Percentiles rank a stretch among this genome's conserved stretches.
Conservation (phyloP, 1,140 invertebrate genomes). For the Bombus pascuorum region DNA sequence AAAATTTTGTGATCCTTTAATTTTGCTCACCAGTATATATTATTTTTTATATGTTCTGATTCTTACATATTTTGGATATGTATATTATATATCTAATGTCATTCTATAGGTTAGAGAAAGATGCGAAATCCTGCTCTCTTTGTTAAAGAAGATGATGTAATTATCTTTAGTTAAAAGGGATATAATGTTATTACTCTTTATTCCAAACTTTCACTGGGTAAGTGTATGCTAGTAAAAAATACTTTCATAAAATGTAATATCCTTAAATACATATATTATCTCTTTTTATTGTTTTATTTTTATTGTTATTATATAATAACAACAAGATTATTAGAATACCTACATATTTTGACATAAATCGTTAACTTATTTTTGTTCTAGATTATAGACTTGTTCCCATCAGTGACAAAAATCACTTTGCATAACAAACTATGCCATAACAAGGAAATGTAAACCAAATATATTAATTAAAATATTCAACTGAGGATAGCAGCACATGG, state of each 20-base stretch:
- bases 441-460: background rate
- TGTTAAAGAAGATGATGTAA: slow-evolving; percentile 77
- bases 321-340: no score
- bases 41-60: slow-evolving; percentile 1
- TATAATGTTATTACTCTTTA: background rate
- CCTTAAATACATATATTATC: background rate
- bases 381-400: background rate
- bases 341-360: background rate
- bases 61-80: background rate
- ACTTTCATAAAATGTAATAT: background rate
- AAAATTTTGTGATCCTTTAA: background rate
- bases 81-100: slow-evolving; percentile 7
- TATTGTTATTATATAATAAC: background rate
- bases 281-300: background rate
- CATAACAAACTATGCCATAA: background rate
- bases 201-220: background rate
- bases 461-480: background rate
- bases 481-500: no score
- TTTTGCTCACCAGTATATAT: background rate
- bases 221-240: slow-evolving; percentile 18
- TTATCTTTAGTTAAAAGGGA: background rate
- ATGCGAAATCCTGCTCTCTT: slow-evolving; percentile 73
- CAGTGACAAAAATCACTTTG: background rate
- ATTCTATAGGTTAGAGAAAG: slow-evolving; percentile 74
- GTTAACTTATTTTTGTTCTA: background rate